Conservation (phyloP, 2,888 invertebrate species). For the Habrosyne pyritoides region DNA sequence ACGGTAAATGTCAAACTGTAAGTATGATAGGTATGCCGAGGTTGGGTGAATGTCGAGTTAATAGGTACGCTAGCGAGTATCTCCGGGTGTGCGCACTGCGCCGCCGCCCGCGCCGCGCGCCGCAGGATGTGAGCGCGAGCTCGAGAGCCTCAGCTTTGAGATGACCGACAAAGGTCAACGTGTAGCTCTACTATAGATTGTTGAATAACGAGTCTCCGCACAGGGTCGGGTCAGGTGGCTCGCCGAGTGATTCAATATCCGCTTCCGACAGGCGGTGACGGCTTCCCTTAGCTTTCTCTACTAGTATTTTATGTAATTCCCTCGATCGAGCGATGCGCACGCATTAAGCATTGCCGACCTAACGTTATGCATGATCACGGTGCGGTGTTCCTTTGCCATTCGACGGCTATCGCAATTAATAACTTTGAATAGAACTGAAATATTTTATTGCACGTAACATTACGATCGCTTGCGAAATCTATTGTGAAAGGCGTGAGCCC, state of each 20-base stretch:
- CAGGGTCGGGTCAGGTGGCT: slow-evolving; percentile 68
- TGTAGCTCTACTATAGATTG: slow-evolving; percentile 63
- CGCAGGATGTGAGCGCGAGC: neutral
- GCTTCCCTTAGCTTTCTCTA: slow-evolving; percentile 67
- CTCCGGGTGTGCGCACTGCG: slow-evolving; percentile 27
- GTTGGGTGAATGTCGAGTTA: slow-evolving; percentile 48
- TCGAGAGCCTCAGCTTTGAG: slow-evolving; percentile 9
- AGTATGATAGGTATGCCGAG: slow-evolving; percentile 45
- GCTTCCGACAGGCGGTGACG: slow-evolving; percentile 62
- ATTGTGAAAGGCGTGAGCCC: slow-evolving; percentile 42
- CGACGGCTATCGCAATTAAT: slow-evolving; percentile 25
- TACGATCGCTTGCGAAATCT: slow-evolving; percentile 39
- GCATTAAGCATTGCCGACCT: slow-evolving; percentile 16
- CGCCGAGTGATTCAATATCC: slow-evolving; percentile 64
- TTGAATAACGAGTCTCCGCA: slow-evolving; percentile 64
- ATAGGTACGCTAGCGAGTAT: slow-evolving; percentile 25
- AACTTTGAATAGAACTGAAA: slow-evolving; percentile 27
- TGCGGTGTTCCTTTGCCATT: slow-evolving; percentile 22
- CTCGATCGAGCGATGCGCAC: slow-evolving; percentile 23
- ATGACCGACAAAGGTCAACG: slow-evolving; percentile 60
- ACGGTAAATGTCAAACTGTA: slow-evolving; percentile 57
- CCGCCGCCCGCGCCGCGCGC: slow-evolving; percentile 21
- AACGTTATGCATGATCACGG: slow-evolving; percentile 43
- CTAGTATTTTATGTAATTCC: slow-evolving; percentile 52
- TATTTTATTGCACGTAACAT: slow-evolving; percentile 32